These are phyloP conservation scores for Tadarida brasiliensis DNA, from an alignment of 2,797 vertebrate species.

Conservation along the genomic window DNA sequence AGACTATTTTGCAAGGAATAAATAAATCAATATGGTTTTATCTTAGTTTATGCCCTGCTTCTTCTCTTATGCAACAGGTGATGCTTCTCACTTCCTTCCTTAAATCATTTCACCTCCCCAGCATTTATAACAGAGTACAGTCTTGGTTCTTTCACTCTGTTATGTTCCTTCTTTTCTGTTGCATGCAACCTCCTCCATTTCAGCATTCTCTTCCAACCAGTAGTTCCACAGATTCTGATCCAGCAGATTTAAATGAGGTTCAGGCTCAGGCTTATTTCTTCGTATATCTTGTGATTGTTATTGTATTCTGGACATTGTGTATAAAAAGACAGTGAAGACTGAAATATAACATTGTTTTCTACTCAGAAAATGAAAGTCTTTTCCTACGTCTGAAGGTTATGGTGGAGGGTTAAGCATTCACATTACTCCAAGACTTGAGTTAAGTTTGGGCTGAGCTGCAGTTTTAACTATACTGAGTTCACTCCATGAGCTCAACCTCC, in stretches of 20 bases:
- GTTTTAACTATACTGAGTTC: neutral
- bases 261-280: neutral
- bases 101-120: neutral
- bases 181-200: neutral
- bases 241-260: neutral
- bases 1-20: neutral
- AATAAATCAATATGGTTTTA: neutral
- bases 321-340: neutral
- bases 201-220: neutral
- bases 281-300: neutral
- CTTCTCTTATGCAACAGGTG: neutral
- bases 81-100: neutral
- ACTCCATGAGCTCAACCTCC: neutral
- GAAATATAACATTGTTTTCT: neutral
- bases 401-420: neutral
- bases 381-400: neutral
- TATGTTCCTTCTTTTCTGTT: neutral
- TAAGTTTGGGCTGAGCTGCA: neutral
- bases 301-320: neutral
- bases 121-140: neutral
- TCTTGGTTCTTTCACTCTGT: neutral
- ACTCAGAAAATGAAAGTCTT: conserved; percentile 3
- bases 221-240: neutral
- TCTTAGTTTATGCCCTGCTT: neutral
- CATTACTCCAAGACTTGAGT: neutral